Evolutionary conservation across 2,888 invertebrate genomes (phyloP).

Genomic region (Crematogaster levior): DNA sequence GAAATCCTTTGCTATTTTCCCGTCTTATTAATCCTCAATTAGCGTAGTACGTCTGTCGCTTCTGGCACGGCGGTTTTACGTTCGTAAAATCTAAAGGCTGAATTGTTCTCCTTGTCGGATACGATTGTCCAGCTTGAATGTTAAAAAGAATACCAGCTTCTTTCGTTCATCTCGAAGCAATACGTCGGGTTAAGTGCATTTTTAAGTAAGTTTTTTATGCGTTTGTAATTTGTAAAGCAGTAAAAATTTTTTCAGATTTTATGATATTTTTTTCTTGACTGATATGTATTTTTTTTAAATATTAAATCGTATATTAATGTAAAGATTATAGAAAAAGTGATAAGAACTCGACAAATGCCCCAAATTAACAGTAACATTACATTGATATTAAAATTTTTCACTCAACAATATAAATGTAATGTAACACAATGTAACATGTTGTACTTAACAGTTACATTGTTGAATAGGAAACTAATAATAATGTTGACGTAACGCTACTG

Average conservation of each 20-base stretch:
- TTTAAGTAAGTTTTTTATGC: background rate
- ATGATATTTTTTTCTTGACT: too few relatives aligned
- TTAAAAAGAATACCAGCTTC: background rate
- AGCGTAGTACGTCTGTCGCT: background rate
- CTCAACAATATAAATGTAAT: too few relatives aligned
- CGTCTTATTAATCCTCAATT: slow-evolving; percentile 24
- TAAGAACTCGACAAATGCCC: too few relatives aligned
- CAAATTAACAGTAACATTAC: too few relatives aligned
- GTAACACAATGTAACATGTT: too few relatives aligned
- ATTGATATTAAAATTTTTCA: too few relatives aligned
- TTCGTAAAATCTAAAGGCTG: background rate
- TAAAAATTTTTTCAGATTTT: background rate
- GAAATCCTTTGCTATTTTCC: slow-evolving; percentile 59
- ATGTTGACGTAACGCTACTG: too few relatives aligned
- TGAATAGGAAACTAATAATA: too few relatives aligned
- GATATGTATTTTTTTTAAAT: too few relatives aligned
- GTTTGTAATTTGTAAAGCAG: background rate
- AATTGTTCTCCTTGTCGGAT: background rate
- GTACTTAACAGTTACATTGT: too few relatives aligned
- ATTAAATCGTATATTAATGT: background rate
- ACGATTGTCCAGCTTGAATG: background rate
- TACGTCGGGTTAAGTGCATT: background rate
- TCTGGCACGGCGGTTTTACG: background rate
- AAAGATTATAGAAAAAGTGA: background rate
- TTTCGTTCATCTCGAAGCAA: background rate